These are phyloP conservation scores for Heliconius charithonia DNA, from an alignment of 2,888 invertebrate species.

Conservation along the genomic window DNA sequence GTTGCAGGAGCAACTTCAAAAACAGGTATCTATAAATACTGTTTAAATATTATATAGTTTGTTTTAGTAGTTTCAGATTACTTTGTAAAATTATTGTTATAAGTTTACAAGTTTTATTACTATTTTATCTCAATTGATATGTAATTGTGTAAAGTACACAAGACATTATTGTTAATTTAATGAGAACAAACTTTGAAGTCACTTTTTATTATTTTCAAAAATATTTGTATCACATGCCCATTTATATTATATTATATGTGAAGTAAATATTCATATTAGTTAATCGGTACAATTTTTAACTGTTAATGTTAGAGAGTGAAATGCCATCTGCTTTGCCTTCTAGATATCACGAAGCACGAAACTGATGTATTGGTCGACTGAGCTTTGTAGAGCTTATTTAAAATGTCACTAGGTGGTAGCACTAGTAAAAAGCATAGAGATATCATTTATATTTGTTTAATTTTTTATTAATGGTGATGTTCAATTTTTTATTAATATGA, in stretches of 20 bases:
- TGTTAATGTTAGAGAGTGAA: background rate
- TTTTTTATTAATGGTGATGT: background rate
- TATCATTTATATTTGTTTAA: background rate
- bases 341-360: background rate
- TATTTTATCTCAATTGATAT: background rate
- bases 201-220: background rate
- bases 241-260: background rate
- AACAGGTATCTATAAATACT: constrained; percentile 80
- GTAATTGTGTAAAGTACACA: background rate
- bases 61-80: constrained; percentile 70
- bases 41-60: constrained; percentile 78
- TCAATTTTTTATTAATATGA: too few species aligned
- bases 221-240: background rate
- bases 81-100: constrained; percentile 51
- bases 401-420: background rate
- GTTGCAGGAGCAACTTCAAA: constrained; percentile 82
- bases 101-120: background rate
- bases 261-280: background rate
- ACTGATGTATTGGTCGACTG: background rate
- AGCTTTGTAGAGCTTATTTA: background rate
- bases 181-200: background rate
- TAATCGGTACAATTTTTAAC: background rate
- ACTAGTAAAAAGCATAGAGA: background rate
- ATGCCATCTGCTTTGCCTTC: background rate
- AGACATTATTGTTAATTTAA: background rate